A percentile compares a stretch with the other conserved stretches of the same genome.
phyloP scores from a whole-genome alignment of 2,888 invertebrate genomes.

The Oxytorus armatus region DNA sequence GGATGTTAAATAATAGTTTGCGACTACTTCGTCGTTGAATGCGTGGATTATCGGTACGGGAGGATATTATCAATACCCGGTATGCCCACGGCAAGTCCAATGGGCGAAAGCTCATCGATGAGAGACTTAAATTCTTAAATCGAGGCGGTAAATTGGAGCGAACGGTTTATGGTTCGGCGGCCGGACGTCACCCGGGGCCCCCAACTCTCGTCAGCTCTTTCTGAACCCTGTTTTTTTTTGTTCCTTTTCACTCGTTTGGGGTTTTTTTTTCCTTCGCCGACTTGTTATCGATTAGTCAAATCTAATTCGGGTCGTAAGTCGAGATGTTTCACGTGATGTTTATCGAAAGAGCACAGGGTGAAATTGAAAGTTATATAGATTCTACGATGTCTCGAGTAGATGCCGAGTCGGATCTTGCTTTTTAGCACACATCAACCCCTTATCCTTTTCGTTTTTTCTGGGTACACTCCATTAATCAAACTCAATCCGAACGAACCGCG shows the following conservation, averaged over 20 bases:
- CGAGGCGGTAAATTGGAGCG: slow-evolving; percentile 55
- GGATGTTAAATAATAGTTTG: too few species aligned
- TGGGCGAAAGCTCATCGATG: slow-evolving; percentile 61
- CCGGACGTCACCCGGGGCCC: not conserved
- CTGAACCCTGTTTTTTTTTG: not conserved
- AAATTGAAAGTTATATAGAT: slow-evolving; percentile 31
- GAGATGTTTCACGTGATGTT: not conserved
- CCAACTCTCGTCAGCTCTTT: not conserved
- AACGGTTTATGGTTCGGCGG: slow-evolving; percentile 34
- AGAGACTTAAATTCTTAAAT: slow-evolving; percentile 60
- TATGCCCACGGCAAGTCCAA: slow-evolving; percentile 52
- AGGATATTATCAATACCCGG: slow-evolving; percentile 66
- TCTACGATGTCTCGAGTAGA: slow-evolving; percentile 8
- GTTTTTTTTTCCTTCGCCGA: slow-evolving; percentile 20
- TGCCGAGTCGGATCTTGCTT: slow-evolving; percentile 26
- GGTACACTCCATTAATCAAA: slow-evolving; percentile 11
- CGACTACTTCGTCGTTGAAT: too few species aligned
- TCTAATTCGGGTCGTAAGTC: slow-evolving; percentile 36
- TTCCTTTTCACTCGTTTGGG: too few species aligned
- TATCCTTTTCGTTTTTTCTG: not conserved
- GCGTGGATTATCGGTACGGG: too few species aligned
- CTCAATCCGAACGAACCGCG: not conserved
- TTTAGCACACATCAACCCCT: slow-evolving; percentile 48
- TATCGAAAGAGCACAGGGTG: slow-evolving; percentile 3
- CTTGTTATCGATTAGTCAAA: slow-evolving; percentile 48